A percentile compares a stretch with the other conserved stretches of the same genome.
These are phyloP conservation scores for Nomada ferruginata DNA, from an alignment of 2,888 invertebrate species.

Conservation along the genomic window DNA sequence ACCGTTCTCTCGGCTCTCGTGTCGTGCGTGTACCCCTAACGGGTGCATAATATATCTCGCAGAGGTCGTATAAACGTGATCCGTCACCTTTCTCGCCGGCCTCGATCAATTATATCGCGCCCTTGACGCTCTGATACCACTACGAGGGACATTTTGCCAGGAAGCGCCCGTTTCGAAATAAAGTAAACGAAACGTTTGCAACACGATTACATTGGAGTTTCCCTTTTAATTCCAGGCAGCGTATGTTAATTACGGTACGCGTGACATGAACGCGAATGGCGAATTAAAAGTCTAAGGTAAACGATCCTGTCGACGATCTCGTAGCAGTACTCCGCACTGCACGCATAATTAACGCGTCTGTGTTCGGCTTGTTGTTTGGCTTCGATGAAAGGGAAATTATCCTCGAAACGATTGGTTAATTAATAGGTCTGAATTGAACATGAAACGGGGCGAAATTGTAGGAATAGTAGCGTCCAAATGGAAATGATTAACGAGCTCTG, in stretches of 20 bases:
- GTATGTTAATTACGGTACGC: neutral
- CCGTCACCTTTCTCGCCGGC: conserved; percentile 25
- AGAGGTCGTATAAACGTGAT: conserved; percentile 23
- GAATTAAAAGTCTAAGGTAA: conserved; percentile 21
- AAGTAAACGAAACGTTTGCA: neutral
- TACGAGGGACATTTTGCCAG: conserved; percentile 22
- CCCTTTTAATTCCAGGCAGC: conserved; percentile 18
- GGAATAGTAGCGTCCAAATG: no score
- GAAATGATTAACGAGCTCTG: neutral
- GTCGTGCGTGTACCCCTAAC: neutral
- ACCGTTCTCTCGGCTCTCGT: conserved; percentile 11
- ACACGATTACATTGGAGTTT: neutral
- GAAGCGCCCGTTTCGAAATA: neutral
- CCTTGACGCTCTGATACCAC: conserved; percentile 24
- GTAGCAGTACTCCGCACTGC: neutral
- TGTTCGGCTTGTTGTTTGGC: neutral
- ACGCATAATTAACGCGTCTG: neutral
- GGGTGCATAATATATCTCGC: neutral
- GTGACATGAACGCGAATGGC: neutral
- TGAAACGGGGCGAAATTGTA: no score
- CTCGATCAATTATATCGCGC: conserved; percentile 47
- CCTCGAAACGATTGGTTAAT: neutral
- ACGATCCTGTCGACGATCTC: neutral
- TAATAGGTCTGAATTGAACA: neutral
- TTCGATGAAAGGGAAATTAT: neutral